Evolutionary conservation across 2,797 vertebrate species (phyloP).

Genomic region (Arrhamphus sclerolepis): DNA sequence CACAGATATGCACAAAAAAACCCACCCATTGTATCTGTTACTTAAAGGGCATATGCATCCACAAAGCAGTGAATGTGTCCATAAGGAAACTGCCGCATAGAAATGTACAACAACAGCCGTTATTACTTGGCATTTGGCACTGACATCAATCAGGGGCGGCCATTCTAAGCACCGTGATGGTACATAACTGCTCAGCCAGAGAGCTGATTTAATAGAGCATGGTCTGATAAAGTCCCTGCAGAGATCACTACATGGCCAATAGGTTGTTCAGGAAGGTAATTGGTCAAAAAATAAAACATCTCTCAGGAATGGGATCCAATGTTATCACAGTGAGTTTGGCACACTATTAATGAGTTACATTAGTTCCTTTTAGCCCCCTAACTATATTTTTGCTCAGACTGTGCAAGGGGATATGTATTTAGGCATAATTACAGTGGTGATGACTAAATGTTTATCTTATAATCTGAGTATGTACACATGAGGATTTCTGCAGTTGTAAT

Average conservation of each 20-base stretch:
- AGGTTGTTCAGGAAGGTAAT: conserved; percentile 76
- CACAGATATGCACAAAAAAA: conserved; percentile 9
- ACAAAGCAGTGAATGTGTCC: conserved; percentile 22
- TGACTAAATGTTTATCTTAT: conserved; percentile 73
- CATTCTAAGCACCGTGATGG: conserved; percentile 63
- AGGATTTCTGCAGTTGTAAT: conserved; percentile 55
- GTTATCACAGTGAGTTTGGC: conserved; percentile 51
- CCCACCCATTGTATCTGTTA: conserved; percentile 32
- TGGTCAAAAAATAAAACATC: conserved; percentile 78
- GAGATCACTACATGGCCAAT: conserved; percentile 75
- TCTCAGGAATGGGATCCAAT: conserved; percentile 62
- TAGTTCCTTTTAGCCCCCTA: conserved; percentile 61
- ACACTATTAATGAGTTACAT: conserved; percentile 68
- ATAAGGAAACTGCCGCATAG: conserved; percentile 38
- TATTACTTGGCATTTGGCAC: conserved; percentile 69
- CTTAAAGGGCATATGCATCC: conserved; percentile 8
- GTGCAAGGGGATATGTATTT: conserved; percentile 58
- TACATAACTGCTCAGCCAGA: conserved; percentile 69
- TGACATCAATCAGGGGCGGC: conserved; percentile 63
- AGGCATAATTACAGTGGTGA: conserved; percentile 69
- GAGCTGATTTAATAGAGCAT: conserved; percentile 75
- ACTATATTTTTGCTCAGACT: conserved; percentile 58
- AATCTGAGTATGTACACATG: conserved; percentile 49
- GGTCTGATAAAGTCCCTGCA: conserved; percentile 73
- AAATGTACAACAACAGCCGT: conserved; percentile 55